Conservation (phyloP, 1,140 invertebrate species). For the Phenacoccus solenopsis region DNA sequence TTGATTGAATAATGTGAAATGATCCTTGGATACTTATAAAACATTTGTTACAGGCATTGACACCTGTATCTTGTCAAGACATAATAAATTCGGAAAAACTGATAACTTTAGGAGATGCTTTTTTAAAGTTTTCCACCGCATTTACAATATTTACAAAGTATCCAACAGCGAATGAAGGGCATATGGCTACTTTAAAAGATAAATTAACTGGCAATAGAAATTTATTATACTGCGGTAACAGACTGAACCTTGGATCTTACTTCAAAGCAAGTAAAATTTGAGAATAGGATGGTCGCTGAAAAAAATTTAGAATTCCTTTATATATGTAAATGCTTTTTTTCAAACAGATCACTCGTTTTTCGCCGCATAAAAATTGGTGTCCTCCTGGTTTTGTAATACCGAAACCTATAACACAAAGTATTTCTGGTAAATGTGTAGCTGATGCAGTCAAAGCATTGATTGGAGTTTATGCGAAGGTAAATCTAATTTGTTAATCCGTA, state of each 20-base stretch:
- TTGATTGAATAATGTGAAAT: too few relatives aligned
- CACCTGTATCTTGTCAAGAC: constrained; percentile 55
- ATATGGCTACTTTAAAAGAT: constrained; percentile 58
- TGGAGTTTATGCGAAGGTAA: background rate
- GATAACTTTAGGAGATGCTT: constrained; percentile 80
- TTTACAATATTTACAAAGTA: constrained; percentile 58
- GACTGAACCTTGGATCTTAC: constrained; percentile 28
- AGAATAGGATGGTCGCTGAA: too few relatives aligned
- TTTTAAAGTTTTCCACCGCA: constrained; percentile 65
- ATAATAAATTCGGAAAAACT: constrained; percentile 67
- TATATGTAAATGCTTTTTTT: background rate
- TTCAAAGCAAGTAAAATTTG: background rate
- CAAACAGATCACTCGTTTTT: background rate
- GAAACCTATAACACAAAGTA: background rate
- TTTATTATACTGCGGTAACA: constrained; percentile 49
- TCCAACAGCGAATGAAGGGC: constrained; percentile 56
- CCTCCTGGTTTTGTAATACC: background rate
- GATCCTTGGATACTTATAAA: background rate
- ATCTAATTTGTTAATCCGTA: too few relatives aligned
- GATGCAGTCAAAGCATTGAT: constrained; percentile 9
- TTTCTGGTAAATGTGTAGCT: background rate
- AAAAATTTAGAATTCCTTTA: too few relatives aligned
- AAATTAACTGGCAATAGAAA: constrained; percentile 70
- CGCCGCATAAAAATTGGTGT: background rate
- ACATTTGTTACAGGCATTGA: constrained; percentile 47